Evolutionary conservation across 2,888 invertebrate species (phyloP), one percentile per base, ranked within the genome.

Genomic region (Plagodis pulveraria): DNA sequence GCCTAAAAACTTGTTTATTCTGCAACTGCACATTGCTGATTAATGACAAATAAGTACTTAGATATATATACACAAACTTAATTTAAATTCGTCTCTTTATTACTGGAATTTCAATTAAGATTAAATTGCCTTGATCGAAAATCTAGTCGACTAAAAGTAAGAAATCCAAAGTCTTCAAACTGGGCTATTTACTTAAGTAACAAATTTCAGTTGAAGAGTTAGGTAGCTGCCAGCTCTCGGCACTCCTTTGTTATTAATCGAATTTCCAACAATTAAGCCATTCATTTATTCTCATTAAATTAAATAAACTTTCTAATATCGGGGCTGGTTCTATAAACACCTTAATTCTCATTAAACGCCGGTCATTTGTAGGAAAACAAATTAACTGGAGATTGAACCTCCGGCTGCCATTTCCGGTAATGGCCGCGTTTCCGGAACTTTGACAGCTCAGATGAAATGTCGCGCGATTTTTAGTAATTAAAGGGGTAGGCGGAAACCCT

Each of bases 391-490:
- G 62, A 66, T 63, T 66, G 65, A 65, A 66, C 74, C 78, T 81
- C 77, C 80, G 77, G 66, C 75, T 76, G 78, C 82, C 84, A 83
- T 87, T 40, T 84, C 77, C 75, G 76, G 70, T 82, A 87, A 89
- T 86, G 84, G 80, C 80, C 64, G 71, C 74, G 73, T 76, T 81
- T 78, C 75, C 79, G 77, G 76, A 85, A 91, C 80, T 91, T 91
- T 88, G 90, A 87, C 90, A 89, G 89, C 77, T 78, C 79, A 78
- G 83, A 88, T 87, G 88, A 88, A 91, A 89, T 90, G 89, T 89
- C 89, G 86, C 84, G 77, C 84, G 83, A 90, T 91, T 91, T 91
- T 91, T 91, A 85, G 83, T 88, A 89, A 91, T 90, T 86, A 89
- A 87, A 83, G 80, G 80, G 80, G 73, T 76, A 69, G 69, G 69